phyloP scores from a whole-genome alignment of 2,797 vertebrate genomes.

The Oreortyx pictus region DNA sequence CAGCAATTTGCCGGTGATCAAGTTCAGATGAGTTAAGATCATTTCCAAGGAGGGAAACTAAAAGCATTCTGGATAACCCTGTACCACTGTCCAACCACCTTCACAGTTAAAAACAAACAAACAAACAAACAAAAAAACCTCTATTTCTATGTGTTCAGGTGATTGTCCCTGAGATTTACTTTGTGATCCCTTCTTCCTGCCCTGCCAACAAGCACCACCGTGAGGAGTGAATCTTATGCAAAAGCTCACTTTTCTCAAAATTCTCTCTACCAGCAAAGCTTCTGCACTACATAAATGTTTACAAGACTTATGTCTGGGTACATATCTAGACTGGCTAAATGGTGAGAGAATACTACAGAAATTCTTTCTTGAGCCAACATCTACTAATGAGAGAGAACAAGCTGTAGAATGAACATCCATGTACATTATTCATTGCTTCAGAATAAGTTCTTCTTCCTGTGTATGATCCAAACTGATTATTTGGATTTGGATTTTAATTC shows the following conservation, averaged over 20 bases:
- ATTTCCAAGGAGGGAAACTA: neutral
- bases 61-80: neutral
- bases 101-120: neutral
- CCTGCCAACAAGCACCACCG: neutral
- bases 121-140: neutral
- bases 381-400: neutral
- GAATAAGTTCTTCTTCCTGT: neutral
- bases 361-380: neutral
- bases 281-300: rapidly evolving
- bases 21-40: neutral
- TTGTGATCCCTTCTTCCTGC: neutral
- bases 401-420: neutral
- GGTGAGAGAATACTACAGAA: neutral
- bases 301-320: neutral
- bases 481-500: neutral
- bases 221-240: neutral
- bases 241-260: neutral
- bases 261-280: neutral
- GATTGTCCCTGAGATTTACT: neutral
- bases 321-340: neutral
- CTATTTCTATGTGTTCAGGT: neutral
- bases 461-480: neutral
- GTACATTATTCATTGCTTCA: neutral
- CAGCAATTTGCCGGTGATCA: neutral
- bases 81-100: neutral